A percentile compares a stretch with the other conserved stretches of the same genome.
Evolutionary conservation across 1,140 invertebrate species (phyloP).

Genomic region (Drosophila trapezifrons): DNA sequence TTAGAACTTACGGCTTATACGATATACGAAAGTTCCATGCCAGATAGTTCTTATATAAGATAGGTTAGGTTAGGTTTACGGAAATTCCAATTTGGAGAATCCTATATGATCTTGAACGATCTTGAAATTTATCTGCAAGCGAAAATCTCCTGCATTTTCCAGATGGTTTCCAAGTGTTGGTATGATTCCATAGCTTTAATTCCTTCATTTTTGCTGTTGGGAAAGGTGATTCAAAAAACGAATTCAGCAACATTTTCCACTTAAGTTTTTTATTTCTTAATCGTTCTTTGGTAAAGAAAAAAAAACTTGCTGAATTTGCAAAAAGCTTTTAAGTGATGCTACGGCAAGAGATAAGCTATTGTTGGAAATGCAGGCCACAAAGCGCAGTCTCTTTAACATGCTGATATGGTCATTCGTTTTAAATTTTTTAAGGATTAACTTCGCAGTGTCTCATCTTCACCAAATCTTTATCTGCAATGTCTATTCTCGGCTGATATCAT

Average conservation of each 20-base stretch:
- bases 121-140: no score
- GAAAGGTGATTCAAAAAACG: not conserved
- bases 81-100: no score
- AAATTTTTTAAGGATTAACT: no score
- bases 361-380: constrained; percentile 18
- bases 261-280: constrained; percentile 9
- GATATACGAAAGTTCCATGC: no score
- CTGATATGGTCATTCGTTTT: no score
- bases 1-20: no score
- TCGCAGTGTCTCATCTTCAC: not conserved
- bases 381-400: not conserved
- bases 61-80: no score
- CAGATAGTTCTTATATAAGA: no score
- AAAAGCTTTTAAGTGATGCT: not conserved
- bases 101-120: no score
- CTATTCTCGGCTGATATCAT: not conserved
- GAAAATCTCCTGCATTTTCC: not conserved
- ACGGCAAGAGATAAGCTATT: constrained; percentile 22
- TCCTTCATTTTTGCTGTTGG: not conserved
- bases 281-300: constrained; percentile 1
- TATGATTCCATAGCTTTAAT: not conserved
- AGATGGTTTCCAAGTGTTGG: not conserved
- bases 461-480: not conserved
- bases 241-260: not conserved
- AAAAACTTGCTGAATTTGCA: constrained; percentile 8